Base-by-base conservation (phyloP, 92 coral and sea anemone genomes). In the Siderastrea siderea region DNA sequence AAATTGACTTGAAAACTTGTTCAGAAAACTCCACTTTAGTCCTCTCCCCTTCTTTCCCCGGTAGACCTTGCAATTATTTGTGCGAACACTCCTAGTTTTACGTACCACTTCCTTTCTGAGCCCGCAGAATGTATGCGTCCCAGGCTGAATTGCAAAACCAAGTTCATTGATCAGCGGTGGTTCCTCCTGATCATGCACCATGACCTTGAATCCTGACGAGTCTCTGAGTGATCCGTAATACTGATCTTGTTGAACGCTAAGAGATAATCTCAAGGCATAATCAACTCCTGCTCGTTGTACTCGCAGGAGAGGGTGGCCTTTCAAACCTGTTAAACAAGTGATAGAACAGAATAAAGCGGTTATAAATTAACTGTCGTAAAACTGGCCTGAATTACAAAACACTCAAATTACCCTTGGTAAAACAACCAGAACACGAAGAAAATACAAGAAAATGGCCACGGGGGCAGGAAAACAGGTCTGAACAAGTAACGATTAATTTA, bases 161-260 rank as follows among this genome's bases (percentile, higher is more conserved):
- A 97, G 97, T 77, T 97, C 99, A 50, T 97, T 97, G 90, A 97
- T 97, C 92, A 97, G 95, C 76, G 99, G 98, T 78, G 99, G 99
- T 78, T 97, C 99, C 69, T 89, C 98, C 78, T 97, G 99, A 57
- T 97, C 99, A 91, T 97, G 99, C 80, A 97, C 99, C 99, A 97
- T 97, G 80, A 97, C 99, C 86, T 97, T 97, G 90, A 97, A 97
- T 62, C 99, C 99, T 44, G 99, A 96, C 55, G 99, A 97, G 88
- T 97, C 98, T 85, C 99, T 78, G 4, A 97, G 93, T 4, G 97
- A 95, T 12, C 99, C 99, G 64, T 97, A 97, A 79, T 97, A 97
- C 71, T 97, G 99, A 76, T 97, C 99, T 79, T 97, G 99, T 67
- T 97, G 99, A 45, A 97, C 99, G 77, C 98, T 97, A 5, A 97